Evolutionary conservation across 2,797 vertebrate species (phyloP).

Genomic region (Aphelocoma californica): DNA sequence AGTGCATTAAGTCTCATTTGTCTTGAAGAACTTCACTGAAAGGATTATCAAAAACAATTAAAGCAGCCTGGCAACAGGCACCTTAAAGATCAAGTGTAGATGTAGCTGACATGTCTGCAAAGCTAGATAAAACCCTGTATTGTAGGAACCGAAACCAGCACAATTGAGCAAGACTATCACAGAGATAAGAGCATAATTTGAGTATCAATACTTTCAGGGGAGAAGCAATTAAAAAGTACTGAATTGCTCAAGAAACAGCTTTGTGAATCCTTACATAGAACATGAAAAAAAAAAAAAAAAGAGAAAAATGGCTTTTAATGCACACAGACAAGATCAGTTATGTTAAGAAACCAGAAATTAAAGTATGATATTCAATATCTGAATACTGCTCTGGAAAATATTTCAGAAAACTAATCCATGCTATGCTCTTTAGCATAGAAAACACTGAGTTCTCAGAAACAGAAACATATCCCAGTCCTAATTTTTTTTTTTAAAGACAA

Average conservation of each 20-base stretch:
- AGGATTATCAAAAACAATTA: slow-evolving; percentile 13
- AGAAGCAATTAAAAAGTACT: not conserved
- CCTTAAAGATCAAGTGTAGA: not conserved
- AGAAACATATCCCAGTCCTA: not conserved
- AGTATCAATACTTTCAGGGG: not conserved
- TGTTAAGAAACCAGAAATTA: not conserved
- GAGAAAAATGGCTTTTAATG: not conserved
- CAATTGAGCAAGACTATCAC: not conserved
- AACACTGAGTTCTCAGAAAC: not conserved
- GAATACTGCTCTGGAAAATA: not conserved
- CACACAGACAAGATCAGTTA: not conserved
- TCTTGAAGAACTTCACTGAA: not conserved
- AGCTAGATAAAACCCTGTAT: not conserved
- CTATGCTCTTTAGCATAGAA: not conserved
- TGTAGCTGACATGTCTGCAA: not conserved
- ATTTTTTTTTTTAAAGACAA: not conserved
- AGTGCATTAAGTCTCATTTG: not conserved
- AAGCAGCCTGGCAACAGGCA: not conserved
- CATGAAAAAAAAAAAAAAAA: no score
- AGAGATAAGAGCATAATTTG: not conserved
- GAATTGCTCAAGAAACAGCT: not conserved
- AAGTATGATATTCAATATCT: not conserved
- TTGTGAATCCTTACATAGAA: not conserved
- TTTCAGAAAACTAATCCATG: not conserved
- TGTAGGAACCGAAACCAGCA: not conserved